These are phyloP conservation scores for Lepetodrilus schrolli DNA, from an alignment of 2,888 invertebrate genomes.

Conservation along the genomic window DNA sequence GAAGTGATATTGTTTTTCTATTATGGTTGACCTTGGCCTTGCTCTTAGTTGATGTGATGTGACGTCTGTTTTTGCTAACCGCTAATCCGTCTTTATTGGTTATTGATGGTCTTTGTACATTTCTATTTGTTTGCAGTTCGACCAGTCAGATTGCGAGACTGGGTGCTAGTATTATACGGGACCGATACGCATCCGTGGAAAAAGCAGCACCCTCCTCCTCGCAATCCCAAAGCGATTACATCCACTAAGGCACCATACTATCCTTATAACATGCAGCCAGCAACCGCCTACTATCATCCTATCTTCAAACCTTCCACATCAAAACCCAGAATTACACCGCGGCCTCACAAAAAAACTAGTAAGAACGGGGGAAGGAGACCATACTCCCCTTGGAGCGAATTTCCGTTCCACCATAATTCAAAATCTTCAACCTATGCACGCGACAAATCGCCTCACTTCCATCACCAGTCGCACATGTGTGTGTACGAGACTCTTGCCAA, in stretches of 20 bases:
- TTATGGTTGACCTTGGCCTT: neutral
- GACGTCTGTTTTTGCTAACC: slow-evolving; percentile 2
- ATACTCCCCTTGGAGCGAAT: slow-evolving; percentile 36
- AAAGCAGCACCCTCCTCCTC: slow-evolving; percentile 28
- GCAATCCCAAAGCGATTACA: slow-evolving; percentile 28
- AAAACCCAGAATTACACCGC: slow-evolving; percentile 32
- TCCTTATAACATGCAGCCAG: slow-evolving; percentile 28
- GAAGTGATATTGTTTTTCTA: neutral
- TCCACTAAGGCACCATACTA: slow-evolving; percentile 21
- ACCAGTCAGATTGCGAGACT: slow-evolving; percentile 88
- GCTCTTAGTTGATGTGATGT: neutral
- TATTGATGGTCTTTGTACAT: too few species aligned
- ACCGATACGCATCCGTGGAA: slow-evolving; percentile 78
- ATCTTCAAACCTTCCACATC: slow-evolving; percentile 6
- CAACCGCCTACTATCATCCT: slow-evolving; percentile 30
- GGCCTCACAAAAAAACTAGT: slow-evolving; percentile 29
- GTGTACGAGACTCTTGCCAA: slow-evolving; percentile 70
- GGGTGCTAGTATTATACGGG: slow-evolving; percentile 94
- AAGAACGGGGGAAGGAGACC: slow-evolving; percentile 36
- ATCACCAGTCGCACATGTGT: slow-evolving; percentile 60
- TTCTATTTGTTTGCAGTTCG: slow-evolving; percentile 65
- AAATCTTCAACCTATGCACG: slow-evolving; percentile 44
- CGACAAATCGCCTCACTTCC: slow-evolving; percentile 42
- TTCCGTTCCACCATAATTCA: slow-evolving; percentile 33
- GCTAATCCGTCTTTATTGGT: neutral